Evolutionary conservation across 1,140 invertebrate species (phyloP), one percentile per base, ranked within the genome.

Genomic region (Monomorium pharaonis): DNA sequence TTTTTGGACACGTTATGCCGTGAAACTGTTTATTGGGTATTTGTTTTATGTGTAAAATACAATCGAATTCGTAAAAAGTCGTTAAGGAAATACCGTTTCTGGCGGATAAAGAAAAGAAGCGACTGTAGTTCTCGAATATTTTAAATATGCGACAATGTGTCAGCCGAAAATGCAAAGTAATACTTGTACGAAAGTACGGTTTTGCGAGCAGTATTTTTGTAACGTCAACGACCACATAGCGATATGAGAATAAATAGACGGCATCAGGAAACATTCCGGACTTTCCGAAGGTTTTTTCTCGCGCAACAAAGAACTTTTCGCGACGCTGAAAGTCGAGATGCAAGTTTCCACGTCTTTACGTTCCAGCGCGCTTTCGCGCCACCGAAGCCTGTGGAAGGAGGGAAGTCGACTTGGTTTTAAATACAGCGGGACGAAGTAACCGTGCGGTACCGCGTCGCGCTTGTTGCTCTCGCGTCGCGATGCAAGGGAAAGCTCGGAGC

Each of bases 351-450:
- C 24, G 27, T 56, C 33, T 47, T 27, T 47, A 21, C 37, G 27
- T 70, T 42, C n/a, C n/a, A 18, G 42, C 42, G 18, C 44, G n/a
- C 24, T 27, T 44, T 49, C 42, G 58, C 9, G 58, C 44, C 37
- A 27, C 75, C 42, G 75, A n/a, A 12, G 30, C n/a, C 30, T n/a
- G 30, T 7, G 51, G n/a, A 33, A 51, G 54, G 44, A 51, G 54
- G 33, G 21, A 69, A 44, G 65, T 42, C 72, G 75, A 77, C 81
- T 37, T 72, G 86, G 72, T 56, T 84, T 85, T 24, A 83, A 72
- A 83, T 77, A 60, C 76, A 37, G 62, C 75, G 70, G 88, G 47
- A 51, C 51, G 63, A 84, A 84, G 75, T 84, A 70, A 49, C 44
- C 72, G 21, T 69, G 51, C 37, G 62, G 77, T 51, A 60, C 63